Evolutionary conservation across 2,888 invertebrate genomes (phyloP).

Genomic region (Watsonalla binaria): DNA sequence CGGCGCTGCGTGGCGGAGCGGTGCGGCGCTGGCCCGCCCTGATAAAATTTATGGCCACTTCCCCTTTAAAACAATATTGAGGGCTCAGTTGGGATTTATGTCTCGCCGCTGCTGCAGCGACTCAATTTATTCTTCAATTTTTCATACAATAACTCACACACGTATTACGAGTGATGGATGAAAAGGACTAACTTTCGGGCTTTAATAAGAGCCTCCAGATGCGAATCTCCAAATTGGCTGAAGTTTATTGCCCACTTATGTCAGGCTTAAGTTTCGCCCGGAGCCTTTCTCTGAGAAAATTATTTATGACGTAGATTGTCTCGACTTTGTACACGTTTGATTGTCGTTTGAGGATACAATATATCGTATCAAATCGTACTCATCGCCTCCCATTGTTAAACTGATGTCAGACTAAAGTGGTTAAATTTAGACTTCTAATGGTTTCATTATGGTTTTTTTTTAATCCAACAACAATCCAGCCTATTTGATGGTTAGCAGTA

Average conservation of each 20-base stretch:
- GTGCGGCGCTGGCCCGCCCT: slow-evolving; percentile 66
- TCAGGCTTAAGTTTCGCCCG: slow-evolving; percentile 77
- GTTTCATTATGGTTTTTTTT: too few species aligned
- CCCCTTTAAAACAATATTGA: slow-evolving; percentile 81
- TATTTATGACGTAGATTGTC: slow-evolving; percentile 75
- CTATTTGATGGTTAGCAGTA: too few species aligned
- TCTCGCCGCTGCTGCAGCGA: slow-evolving; percentile 78
- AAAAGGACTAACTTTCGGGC: slow-evolving; percentile 80
- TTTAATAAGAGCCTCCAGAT: slow-evolving; percentile 79
- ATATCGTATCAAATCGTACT: slow-evolving; percentile 11
- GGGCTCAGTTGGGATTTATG: slow-evolving; percentile 80
- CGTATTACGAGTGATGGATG: slow-evolving; percentile 79
- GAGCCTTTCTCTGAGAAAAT: slow-evolving; percentile 74
- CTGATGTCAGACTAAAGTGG: too few species aligned
- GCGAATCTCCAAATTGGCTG: slow-evolving; percentile 79
- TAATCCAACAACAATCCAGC: too few species aligned
- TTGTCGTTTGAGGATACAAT: slow-evolving; percentile 50
- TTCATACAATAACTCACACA: slow-evolving; percentile 80
- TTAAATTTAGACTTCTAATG: too few species aligned
- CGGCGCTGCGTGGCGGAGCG: slow-evolving; percentile 28
- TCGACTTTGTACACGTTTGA: slow-evolving; percentile 66
- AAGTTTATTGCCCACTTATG: slow-evolving; percentile 80
- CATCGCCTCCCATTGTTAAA: not conserved
- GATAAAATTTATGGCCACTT: slow-evolving; percentile 80
- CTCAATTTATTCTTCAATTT: slow-evolving; percentile 80